Evolutionary conservation across 2,797 vertebrate species (phyloP), one percentile per base, ranked within the genome.

Genomic region (Rallus crepitans): DNA sequence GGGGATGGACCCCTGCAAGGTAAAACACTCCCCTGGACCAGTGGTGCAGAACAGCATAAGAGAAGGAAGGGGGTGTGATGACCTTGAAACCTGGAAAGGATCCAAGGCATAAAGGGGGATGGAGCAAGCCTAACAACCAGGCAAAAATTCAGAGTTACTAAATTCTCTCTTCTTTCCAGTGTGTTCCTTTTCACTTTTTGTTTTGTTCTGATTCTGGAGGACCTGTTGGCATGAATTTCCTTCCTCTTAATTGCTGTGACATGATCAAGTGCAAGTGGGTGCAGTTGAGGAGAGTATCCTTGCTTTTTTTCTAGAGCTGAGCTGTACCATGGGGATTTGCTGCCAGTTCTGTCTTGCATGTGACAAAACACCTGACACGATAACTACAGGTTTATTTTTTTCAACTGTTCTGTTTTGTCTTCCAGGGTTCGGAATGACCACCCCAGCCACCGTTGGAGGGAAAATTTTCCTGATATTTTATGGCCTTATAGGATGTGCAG

Each of bases 401-500:
- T 59, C 55, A 94, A 64, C 56, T 90, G 50, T 95, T 97, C 37
- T 94, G 59, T 97, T 98, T 94, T 98, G 45, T 97, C 87, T 97
- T 88, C 31, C 95, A 99, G 99, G 99, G 39, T 99, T 99, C 89
- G 99, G 99, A 69, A 99, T 99, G 99, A 99, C 99, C 14, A 99
- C 99, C 2, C 99, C 99, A 2, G 98, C 98, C 39, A 99, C 99
- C 2, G 97, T 98, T 1, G 98, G 98, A 68, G 99, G 99, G 12
- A 99, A 99, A 96, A 97, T 99, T 95, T 99, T 99, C 96, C 98
- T 99, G 89, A 99, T 99, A 97, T 99, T 99, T 94, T 99, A 99
- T 0, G 99, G 99, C 69, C 98, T 99, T 63, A 96, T 99, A 7
- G 99, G 99, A 82, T 99, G 99, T 6, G 99, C 99, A 0, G 98